A percentile compares a stretch with the other conserved stretches of the same genome.
phyloP scores from a whole-genome alignment of 2,888 invertebrate genomes.

The Sarcophaga subvicina region DNA sequence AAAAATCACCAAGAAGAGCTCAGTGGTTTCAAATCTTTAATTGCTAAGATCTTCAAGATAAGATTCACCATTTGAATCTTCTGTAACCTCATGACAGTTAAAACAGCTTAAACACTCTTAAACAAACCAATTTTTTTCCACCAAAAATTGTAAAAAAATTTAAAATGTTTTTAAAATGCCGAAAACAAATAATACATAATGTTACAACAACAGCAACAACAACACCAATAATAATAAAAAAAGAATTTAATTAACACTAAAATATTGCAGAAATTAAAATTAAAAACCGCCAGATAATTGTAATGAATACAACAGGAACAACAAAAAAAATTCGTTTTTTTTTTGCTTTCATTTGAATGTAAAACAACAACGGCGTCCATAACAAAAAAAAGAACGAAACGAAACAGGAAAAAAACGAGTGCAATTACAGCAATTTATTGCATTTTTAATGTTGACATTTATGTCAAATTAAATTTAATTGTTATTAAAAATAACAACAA shows the following conservation, averaged over 20 bases:
- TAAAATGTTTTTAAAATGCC: too few species aligned
- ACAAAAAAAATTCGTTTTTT: conserved; percentile 26
- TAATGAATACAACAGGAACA: conserved; percentile 66
- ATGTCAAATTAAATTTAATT: conserved; percentile 80
- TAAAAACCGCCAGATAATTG: conserved; percentile 68
- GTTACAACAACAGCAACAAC: background rate
- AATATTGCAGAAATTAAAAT: conserved; percentile 67
- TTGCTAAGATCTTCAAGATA: too few species aligned
- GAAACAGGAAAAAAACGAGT: conserved; percentile 42
- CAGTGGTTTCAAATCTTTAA: too few species aligned
- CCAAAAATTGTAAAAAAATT: too few species aligned
- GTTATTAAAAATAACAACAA: conserved; percentile 67
- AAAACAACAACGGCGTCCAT: conserved; percentile 23
- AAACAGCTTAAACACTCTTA: too few species aligned
- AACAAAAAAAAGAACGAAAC: conserved; percentile 1
- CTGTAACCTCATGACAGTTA: too few species aligned
- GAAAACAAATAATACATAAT: background rate
- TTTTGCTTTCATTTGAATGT: background rate
- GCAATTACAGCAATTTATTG: conserved; percentile 75
- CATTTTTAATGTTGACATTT: conserved; percentile 78
- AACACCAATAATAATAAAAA: background rate
- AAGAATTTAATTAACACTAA: conserved; percentile 65
- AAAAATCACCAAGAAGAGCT: too few species aligned
- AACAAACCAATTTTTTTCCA: too few species aligned
- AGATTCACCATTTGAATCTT: too few species aligned